phyloP scores from a whole-genome alignment of 2,888 invertebrate species.

The Xanthorhoe spadicearia region DNA sequence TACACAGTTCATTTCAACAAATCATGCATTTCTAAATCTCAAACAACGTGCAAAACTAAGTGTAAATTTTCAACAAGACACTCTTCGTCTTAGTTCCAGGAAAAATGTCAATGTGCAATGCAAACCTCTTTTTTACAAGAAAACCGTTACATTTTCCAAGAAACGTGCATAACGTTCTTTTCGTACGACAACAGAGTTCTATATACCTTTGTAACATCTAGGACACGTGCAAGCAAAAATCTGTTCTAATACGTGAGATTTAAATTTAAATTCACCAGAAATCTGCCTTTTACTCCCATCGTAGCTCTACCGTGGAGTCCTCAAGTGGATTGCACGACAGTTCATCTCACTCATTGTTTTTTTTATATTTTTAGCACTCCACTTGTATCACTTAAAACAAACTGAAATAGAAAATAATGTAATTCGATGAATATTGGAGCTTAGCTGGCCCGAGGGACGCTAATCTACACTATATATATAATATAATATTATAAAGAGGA shows the following conservation, averaged over 20 bases:
- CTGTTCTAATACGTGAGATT: slow-evolving; percentile 11
- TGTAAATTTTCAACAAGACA: slow-evolving; percentile 5
- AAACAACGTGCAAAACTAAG: slow-evolving; percentile 2
- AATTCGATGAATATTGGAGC: neutral
- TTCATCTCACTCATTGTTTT: slow-evolving; percentile 33
- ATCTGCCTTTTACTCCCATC: slow-evolving; percentile 75
- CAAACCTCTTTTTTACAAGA: neutral
- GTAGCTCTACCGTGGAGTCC: slow-evolving; percentile 36
- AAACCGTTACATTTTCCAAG: neutral
- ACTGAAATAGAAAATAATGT: slow-evolving; percentile 8
- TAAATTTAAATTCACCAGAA: slow-evolving; percentile 63
- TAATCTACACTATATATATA: no score
- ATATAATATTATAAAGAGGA: no score
- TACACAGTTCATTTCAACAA: neutral
- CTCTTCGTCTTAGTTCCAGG: slow-evolving; percentile 2
- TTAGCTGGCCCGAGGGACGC: neutral
- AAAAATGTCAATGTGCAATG: slow-evolving; percentile 6
- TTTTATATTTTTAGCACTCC: slow-evolving; percentile 19
- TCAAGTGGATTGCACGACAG: slow-evolving; percentile 26
- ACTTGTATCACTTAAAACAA: slow-evolving; percentile 14
- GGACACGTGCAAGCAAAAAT: slow-evolving; percentile 18
- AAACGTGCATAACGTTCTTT: slow-evolving; percentile 14
- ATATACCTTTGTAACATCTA: slow-evolving; percentile 6
- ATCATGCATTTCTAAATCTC: slow-evolving; percentile 6
- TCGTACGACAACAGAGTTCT: neutral